Evolutionary conservation across 2,113 vertebrate genomes (phyloP).

Genomic region (Phylloscopus trochiloides): DNA sequence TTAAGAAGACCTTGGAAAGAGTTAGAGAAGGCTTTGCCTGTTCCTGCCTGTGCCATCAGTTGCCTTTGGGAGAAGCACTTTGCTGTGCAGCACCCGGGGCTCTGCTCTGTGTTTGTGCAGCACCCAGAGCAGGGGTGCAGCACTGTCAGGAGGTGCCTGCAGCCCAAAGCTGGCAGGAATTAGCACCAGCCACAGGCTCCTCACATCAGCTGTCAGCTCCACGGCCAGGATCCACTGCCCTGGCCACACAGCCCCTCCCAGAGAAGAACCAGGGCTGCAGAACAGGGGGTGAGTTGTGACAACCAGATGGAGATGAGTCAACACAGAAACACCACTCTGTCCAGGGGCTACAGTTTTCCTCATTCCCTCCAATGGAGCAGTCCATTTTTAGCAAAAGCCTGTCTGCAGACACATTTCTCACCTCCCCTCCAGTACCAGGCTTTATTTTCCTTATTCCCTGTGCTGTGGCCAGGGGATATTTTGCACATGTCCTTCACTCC

Average conservation of each 20-base stretch:
- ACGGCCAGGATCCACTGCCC: background rate
- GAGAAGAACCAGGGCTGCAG: background rate
- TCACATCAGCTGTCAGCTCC: background rate
- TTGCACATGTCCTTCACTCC: background rate
- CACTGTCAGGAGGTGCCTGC: background rate
- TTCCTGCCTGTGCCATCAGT: too few species aligned
- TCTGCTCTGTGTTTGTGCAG: background rate
- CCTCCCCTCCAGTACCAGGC: background rate
- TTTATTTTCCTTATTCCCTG: background rate
- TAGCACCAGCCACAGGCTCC: background rate
- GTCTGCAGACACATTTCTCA: background rate
- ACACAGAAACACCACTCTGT: background rate
- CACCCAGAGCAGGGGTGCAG: background rate
- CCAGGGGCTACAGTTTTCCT: background rate
- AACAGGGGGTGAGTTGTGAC: accelerated
- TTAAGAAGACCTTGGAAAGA: too few species aligned
- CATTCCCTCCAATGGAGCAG: background rate
- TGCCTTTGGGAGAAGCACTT: background rate
- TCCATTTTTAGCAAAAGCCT: background rate
- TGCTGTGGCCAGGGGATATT: background rate
- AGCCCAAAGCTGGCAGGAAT: background rate
- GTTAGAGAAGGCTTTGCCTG: too few species aligned
- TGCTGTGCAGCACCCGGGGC: background rate
- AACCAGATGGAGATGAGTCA: background rate
- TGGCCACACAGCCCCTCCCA: background rate